Evolutionary conservation across 2,888 invertebrate genomes (phyloP).

Genomic region (Vanessa cardui): DNA sequence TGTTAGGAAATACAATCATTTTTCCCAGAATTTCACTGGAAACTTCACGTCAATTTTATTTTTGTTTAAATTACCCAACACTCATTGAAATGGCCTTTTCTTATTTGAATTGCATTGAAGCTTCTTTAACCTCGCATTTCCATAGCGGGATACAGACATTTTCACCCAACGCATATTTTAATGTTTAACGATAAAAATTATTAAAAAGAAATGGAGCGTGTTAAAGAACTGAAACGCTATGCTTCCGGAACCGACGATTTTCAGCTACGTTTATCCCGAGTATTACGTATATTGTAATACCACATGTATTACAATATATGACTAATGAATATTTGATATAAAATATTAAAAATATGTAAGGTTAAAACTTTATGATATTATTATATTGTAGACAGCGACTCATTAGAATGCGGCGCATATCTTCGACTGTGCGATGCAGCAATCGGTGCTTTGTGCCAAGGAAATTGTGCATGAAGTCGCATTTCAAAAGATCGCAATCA

Average conservation of each 20-base stretch:
- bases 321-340: background rate
- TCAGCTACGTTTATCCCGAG: too few relatives aligned
- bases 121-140: too few relatives aligned
- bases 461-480: constrained; percentile 39
- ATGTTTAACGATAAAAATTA: too few relatives aligned
- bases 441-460: constrained; percentile 37
- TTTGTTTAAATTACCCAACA: background rate
- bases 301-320: too few relatives aligned
- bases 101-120: too few relatives aligned
- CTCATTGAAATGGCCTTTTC: too few relatives aligned
- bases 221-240: too few relatives aligned
- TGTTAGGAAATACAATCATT: constrained; percentile 7
- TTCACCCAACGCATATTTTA: too few relatives aligned
- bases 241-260: too few relatives aligned
- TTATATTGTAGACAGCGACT: constrained; percentile 11
- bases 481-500: constrained; percentile 33
- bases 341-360: background rate
- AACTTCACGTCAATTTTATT: constrained; percentile 2
- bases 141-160: too few relatives aligned
- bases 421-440: constrained; percentile 33
- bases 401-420: constrained; percentile 38
- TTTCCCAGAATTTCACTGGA: background rate
- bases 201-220: too few relatives aligned
- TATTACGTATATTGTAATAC: too few relatives aligned
- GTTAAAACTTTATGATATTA: background rate